Base-by-base conservation (phyloP, 2,113 vertebrate species). In the Philantomba maxwellii region DNA sequence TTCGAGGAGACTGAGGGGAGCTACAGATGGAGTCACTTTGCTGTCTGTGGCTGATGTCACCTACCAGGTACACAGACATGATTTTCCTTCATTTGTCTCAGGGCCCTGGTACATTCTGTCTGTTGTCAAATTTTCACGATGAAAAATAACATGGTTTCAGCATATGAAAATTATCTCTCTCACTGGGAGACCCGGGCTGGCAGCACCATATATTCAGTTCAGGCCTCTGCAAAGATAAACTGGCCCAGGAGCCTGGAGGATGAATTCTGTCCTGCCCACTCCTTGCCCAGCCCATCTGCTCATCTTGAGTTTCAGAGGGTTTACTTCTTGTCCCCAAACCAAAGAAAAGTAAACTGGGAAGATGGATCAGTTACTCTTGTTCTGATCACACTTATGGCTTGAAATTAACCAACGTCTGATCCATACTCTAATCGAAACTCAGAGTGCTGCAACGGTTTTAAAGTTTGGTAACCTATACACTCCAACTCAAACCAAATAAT, bases 1-100 rank as follows among this genome's bases (percentile, higher is more conserved):
- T 94, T 83, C 19, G 33, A 66, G 57, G 73, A 36, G 47, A 9
- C 30, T 0, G 17, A 39, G 28, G 73, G 84, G 78, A 92, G 47
- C 87, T 89, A 19, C 73, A 91, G 19, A 85, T 80, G 57, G n/a
- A 43, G 92, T 57, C 85, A 78, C 57, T 96, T 87, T 84, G 36
- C 49, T 25, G 39, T 83, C 53, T 91, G 43, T 43, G 80, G 87
- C 89, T 89, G 45, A 70, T 55, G 45, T 60, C 55, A 39, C 92
- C 39, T 86, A 77, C 66, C 70, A 43, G 14, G 36, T 19, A 73
- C 64, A 66, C 7, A 92, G 26, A 45, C 26, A 21, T 28, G 60
- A 77, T 96, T 96, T 92, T 45, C 53, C 45, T 92, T 92, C 92
- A 47, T 55, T 81, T 94, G 26, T 88, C 78, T 97, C 86, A 91